Percentiles rank a stretch among this genome's conserved stretches.
These are phyloP conservation scores for Tricholaema leucomelas DNA, from an alignment of 2,113 vertebrate genomes.

Conservation along the genomic window DNA sequence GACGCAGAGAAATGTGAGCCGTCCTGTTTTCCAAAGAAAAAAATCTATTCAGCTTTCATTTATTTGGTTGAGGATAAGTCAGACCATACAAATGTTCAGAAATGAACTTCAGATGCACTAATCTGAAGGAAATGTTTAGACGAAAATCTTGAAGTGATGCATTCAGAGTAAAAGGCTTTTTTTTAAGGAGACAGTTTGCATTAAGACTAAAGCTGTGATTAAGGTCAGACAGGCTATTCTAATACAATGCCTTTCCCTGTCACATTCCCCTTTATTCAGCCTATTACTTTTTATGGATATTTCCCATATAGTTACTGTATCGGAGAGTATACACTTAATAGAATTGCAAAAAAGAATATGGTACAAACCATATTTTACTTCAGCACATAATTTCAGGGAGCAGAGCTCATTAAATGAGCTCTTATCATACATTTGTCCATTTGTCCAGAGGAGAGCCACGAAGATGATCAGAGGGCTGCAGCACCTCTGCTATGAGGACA, in stretches of 20 bases:
- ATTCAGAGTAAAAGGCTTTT: not conserved
- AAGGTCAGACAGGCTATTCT: constrained; percentile 33
- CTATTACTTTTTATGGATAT: constrained; percentile 61
- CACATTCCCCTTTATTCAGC: constrained; percentile 43
- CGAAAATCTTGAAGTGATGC: not conserved
- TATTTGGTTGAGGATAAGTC: not conserved
- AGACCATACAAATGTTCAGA: not conserved
- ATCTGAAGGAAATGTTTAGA: not conserved
- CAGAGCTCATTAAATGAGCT: constrained; percentile 47
- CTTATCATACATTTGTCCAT: constrained; percentile 37
- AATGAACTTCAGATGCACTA: constrained; percentile 21
- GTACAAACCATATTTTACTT: constrained; percentile 49
- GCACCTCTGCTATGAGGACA: no score
- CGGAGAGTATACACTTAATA: constrained; percentile 36
- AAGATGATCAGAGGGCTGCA: no score
- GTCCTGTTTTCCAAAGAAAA: not conserved
- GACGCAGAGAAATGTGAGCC: not conserved
- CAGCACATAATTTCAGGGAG: constrained; percentile 47
- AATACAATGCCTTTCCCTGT: constrained; percentile 16
- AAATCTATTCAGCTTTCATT: not conserved
- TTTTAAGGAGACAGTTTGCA: not conserved
- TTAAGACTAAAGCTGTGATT: constrained; percentile 11
- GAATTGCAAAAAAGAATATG: constrained; percentile 21
- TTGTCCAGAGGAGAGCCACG: no score
- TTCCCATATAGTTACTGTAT: constrained; percentile 45